Evolutionary conservation across 37 sponge, comb jelly and placozoan genomes (phyloP).

Genomic region (Cladorhizidae sp.): DNA sequence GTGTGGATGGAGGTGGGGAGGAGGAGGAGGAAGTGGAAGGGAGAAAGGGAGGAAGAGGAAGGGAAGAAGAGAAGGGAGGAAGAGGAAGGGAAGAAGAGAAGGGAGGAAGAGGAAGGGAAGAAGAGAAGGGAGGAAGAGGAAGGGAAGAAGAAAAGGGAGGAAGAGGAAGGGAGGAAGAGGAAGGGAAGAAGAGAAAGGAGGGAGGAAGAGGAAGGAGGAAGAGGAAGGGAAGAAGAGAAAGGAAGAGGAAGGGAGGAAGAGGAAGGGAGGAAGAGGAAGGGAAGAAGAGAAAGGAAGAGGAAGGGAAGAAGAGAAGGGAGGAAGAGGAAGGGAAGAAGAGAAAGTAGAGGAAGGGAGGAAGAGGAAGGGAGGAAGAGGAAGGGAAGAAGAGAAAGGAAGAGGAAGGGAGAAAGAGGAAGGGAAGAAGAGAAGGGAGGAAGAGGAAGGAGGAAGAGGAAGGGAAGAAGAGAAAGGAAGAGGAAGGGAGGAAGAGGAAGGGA

Average conservation of each 20-base stretch:
- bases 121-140: background rate
- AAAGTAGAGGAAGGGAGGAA: conserved; percentile 24
- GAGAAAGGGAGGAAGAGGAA: background rate
- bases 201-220: background rate
- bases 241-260: background rate
- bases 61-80: background rate
- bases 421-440: background rate
- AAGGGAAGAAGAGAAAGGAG: background rate
- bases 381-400: conserved; percentile 6
- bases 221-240: background rate
- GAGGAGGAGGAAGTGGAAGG: background rate
- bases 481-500: background rate
- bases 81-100: background rate
- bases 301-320: conserved; percentile 2
- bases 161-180: background rate
- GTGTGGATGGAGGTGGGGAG: background rate
- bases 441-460: background rate
- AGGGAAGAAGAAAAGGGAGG: background rate
- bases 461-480: conserved; percentile 7
- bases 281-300: background rate
- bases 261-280: background rate
- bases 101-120: background rate
- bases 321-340: no score
- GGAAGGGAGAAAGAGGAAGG: background rate
- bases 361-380: conserved; percentile 10